Evolutionary conservation across 2,113 vertebrate genomes (phyloP), one percentile per base, ranked within the genome.

Genomic region (Amphiprion percula): DNA sequence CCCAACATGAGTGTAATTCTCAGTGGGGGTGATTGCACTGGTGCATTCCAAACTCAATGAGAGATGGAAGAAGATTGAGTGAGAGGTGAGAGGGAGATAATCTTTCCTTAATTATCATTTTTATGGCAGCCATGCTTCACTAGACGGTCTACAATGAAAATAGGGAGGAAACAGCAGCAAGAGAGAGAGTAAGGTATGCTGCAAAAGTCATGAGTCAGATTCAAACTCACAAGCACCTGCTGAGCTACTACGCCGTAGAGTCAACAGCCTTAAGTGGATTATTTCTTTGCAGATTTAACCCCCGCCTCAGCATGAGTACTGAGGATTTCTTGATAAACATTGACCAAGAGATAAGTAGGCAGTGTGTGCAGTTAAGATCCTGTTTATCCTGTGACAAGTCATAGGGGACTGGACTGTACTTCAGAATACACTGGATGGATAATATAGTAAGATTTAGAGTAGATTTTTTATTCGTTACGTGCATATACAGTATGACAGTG

Each of bases 21-120:
- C 87, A 82, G 84, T 58, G 75, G 90, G 85, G 84, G 83, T 65
- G 82, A 80, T 81, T 73, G 82, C 89, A 84, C 68, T 81, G 74
- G 80, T 78, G 91, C 90, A 88, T 90, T 91, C 87, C 81, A 82
- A 74, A 82, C 88, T 82, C 85, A 82, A 76, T 77, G 80, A 88
- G 80, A 86, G 82, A 87, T 44, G 67, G 59, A 66, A 54, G 37
- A 68, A 81, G 85, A 81, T 54, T 63, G 77, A 79, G 85, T 71
- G 76, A 50, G 86, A 75, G 80, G 71, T 75, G 74, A 82, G 67
- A 70, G 65, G 68, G 60, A 84, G 83, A 80, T 88, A 73, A 90
- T 91, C 82, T 84, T 79, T 59, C 66, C 85, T 86, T 88, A 88
- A 89, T 89, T 79, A 74, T 88, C 73, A 86, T 84, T 86, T 90